These are phyloP conservation scores for Hypotaenidia okinawae DNA, from an alignment of 2,797 vertebrate genomes.

Conservation along the genomic window DNA sequence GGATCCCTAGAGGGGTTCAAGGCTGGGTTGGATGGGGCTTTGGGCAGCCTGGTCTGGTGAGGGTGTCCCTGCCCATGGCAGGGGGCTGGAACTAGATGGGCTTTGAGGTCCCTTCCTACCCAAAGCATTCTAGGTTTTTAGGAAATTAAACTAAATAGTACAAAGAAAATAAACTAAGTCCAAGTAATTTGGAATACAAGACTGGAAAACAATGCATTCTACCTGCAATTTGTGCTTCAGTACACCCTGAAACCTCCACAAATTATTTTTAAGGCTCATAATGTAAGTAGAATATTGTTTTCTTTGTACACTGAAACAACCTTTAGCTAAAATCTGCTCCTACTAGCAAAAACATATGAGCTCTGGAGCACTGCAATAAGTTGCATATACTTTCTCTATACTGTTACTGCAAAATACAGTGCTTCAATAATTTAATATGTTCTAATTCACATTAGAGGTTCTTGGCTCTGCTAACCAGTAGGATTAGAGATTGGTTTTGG, in stretches of 20 bases:
- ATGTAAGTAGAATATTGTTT: not conserved
- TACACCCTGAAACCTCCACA: not conserved
- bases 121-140: too few species aligned
- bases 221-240: not conserved
- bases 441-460: not conserved
- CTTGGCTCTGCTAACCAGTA: not conserved
- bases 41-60: too few species aligned
- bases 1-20: too few species aligned
- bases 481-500: not conserved
- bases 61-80: too few species aligned
- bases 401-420: not conserved
- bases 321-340: not conserved
- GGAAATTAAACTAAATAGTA: not conserved
- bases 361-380: not conserved
- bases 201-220: not conserved
- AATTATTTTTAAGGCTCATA: not conserved
- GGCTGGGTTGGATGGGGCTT: too few species aligned
- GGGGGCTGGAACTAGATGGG: too few species aligned
- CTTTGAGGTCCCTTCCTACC: too few species aligned
- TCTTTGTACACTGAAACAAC: not conserved
- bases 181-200: not conserved
- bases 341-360: not conserved
- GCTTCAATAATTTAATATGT: not conserved
- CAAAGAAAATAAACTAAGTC: not conserved
- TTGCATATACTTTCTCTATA: not conserved